These are phyloP conservation scores for Ochotona princeps DNA, from an alignment of 2,113 vertebrate species.

Conservation along the genomic window DNA sequence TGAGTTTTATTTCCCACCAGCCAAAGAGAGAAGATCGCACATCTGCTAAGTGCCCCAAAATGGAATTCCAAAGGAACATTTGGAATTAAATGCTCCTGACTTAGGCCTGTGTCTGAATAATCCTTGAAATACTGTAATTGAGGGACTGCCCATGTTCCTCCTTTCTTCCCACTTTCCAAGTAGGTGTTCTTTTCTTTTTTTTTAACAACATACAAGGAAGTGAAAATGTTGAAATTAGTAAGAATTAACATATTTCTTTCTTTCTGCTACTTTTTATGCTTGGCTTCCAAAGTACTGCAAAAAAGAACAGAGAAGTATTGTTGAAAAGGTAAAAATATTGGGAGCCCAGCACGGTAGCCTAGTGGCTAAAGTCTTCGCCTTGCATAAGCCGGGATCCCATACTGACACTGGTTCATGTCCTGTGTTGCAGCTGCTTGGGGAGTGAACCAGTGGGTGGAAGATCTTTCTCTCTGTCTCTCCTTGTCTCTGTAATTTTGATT, in stretches of 20 bases:
- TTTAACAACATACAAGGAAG: constrained; percentile 83
- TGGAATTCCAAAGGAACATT: background rate
- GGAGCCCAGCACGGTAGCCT: background rate
- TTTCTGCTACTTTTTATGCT: constrained; percentile 78
- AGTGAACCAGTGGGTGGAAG: too few relatives aligned
- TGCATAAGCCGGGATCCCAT: too few relatives aligned
- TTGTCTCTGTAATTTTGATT: too few relatives aligned
- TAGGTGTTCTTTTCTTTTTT: constrained; percentile 33
- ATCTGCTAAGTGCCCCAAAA: too few relatives aligned
- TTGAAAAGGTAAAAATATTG: background rate
- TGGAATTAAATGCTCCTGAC: constrained; percentile 79
- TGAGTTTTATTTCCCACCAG: background rate
- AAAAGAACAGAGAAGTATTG: constrained; percentile 20
- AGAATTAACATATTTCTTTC: constrained; percentile 77
- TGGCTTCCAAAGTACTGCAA: constrained; percentile 29
- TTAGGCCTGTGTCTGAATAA: constrained; percentile 79
- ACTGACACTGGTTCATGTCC: too few relatives aligned
- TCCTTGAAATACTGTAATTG: constrained; percentile 84
- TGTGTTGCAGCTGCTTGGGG: too few relatives aligned
- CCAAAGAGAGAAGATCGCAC: constrained; percentile 23
- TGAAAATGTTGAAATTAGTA: constrained; percentile 81
- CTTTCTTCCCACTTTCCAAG: constrained; percentile 80
- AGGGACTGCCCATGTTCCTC: constrained; percentile 78
- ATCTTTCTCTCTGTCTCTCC: too few relatives aligned
- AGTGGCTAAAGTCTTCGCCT: too few relatives aligned